A percentile compares a stretch with the other conserved stretches of the same genome.
These are phyloP conservation scores for Sparus aurata DNA, from an alignment of 2,797 vertebrate genomes.

Conservation along the genomic window DNA sequence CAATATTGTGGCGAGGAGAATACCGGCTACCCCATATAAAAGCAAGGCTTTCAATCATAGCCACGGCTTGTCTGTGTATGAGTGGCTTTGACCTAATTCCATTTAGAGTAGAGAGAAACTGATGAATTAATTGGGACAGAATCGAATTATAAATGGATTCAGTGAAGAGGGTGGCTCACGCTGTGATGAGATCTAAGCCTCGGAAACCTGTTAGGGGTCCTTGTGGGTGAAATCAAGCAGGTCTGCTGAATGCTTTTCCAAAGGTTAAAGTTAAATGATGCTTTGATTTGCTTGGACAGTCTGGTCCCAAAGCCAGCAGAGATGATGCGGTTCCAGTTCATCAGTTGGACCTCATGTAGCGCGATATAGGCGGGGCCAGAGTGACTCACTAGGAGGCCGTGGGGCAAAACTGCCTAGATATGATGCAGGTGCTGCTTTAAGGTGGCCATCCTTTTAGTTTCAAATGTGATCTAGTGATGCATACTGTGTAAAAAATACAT, in stretches of 20 bases:
- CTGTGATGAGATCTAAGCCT: conserved; percentile 51
- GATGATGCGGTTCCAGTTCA: background rate
- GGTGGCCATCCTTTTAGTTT: background rate
- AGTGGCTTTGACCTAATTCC: conserved; percentile 80
- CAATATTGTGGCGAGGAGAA: conserved; percentile 42
- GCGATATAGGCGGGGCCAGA: no score
- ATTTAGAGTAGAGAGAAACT: conserved; percentile 72
- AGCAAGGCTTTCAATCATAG: conserved; percentile 61
- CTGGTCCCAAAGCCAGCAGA: background rate
- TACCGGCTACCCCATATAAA: conserved; percentile 71
- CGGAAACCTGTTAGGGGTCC: conserved; percentile 26
- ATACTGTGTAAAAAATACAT: no score
- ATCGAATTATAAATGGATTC: conserved; percentile 75
- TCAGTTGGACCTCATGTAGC: background rate
- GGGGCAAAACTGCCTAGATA: background rate
- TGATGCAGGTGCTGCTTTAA: background rate
- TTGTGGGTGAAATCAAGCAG: conserved; percentile 33
- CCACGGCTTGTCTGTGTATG: conserved; percentile 41
- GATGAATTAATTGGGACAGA: conserved; percentile 80
- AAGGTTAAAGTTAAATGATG: conserved; percentile 11
- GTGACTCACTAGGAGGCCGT: background rate
- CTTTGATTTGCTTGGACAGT: background rate
- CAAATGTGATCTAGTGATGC: conserved; percentile 13
- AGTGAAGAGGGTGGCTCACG: conserved; percentile 33
- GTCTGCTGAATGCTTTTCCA: conserved; percentile 16